A percentile compares a stretch with the other conserved stretches of the same genome.
Evolutionary conservation across 2,797 vertebrate genomes (phyloP).

Genomic region (Phalanger gymnotis): DNA sequence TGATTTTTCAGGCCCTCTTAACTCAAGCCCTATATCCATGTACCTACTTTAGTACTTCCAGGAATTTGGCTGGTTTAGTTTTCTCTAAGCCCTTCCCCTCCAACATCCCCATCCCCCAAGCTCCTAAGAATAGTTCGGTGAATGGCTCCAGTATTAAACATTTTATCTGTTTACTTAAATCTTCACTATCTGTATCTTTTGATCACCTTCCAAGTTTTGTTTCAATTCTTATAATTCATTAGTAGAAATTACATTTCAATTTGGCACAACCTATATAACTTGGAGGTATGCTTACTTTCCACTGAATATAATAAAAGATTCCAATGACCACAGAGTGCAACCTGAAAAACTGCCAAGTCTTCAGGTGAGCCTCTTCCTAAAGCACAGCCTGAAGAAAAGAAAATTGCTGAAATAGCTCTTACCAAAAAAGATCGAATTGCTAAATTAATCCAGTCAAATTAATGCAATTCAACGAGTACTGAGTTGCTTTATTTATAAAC

Average conservation of each 20-base stretch:
- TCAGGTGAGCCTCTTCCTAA: conserved; percentile 25
- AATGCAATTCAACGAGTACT: conserved; percentile 11
- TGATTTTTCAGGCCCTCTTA: background rate
- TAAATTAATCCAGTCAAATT: conserved; percentile 36
- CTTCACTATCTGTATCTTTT: conserved; percentile 26
- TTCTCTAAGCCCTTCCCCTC: background rate
- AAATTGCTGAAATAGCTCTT: background rate
- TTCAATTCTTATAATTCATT: conserved; percentile 36
- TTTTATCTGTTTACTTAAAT: conserved; percentile 14
- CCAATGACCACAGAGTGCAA: conserved; percentile 1
- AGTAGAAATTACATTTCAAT: conserved; percentile 39
- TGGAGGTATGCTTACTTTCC: conserved; percentile 2
- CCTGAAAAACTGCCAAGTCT: conserved; percentile 18
- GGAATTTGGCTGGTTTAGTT: conserved; percentile 38
- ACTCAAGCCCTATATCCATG: conserved; percentile 35
- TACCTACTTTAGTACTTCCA: conserved; percentile 28
- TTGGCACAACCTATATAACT: conserved; percentile 13
- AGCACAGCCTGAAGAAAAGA: conserved; percentile 8
- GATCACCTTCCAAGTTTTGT: conserved; percentile 23
- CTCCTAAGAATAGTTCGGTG: background rate
- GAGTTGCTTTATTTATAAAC: conserved; percentile 28
- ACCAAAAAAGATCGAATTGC: background rate
- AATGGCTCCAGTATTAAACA: background rate
- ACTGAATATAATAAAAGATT: conserved; percentile 28
- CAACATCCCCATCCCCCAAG: background rate